Percentiles rank a stretch among this genome's conserved stretches.
phyloP scores from a whole-genome alignment of 2,797 vertebrate species.

The Brachyalestes nurse region DNA sequence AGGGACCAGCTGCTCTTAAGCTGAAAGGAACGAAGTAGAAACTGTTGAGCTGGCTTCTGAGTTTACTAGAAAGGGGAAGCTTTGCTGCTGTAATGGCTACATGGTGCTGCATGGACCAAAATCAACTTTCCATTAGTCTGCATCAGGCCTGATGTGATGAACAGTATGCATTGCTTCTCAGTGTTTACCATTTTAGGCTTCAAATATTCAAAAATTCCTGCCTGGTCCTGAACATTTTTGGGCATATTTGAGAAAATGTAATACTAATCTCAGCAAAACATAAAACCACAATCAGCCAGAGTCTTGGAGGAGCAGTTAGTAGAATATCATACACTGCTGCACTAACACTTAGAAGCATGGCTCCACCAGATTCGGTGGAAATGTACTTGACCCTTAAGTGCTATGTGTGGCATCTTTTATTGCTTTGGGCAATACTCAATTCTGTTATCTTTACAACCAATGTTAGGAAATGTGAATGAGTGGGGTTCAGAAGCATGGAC shows the following conservation, averaged over 20 bases:
- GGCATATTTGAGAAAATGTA: conserved; percentile 8
- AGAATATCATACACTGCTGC: conserved; percentile 11
- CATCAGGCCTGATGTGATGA: conserved; percentile 53
- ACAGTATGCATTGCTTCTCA: conserved; percentile 60
- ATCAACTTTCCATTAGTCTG: conserved; percentile 44
- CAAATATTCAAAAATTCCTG: conserved; percentile 50
- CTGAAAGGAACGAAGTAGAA: conserved; percentile 22
- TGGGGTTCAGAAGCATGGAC: conserved; percentile 44
- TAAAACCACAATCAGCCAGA: not conserved
- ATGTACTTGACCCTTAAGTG: conserved; percentile 24
- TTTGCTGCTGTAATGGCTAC: conserved; percentile 51
- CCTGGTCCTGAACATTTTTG: conserved; percentile 42
- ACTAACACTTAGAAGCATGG: conserved; percentile 16
- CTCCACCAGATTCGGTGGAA: conserved; percentile 18
- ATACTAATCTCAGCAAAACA: not conserved
- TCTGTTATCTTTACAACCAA: conserved; percentile 47
- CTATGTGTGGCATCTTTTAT: conserved; percentile 28
- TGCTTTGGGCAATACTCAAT: conserved; percentile 33
- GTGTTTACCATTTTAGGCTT: conserved; percentile 59
- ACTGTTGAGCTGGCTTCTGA: conserved; percentile 39
- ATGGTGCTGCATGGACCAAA: conserved; percentile 62
- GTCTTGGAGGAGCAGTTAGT: not conserved
- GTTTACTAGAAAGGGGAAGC: conserved; percentile 60
- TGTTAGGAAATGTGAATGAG: conserved; percentile 43
- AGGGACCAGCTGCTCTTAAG: conserved; percentile 25